These are phyloP conservation scores for Antheraea pernyi DNA, from an alignment of 1,140 invertebrate species.

Conservation along the genomic window DNA sequence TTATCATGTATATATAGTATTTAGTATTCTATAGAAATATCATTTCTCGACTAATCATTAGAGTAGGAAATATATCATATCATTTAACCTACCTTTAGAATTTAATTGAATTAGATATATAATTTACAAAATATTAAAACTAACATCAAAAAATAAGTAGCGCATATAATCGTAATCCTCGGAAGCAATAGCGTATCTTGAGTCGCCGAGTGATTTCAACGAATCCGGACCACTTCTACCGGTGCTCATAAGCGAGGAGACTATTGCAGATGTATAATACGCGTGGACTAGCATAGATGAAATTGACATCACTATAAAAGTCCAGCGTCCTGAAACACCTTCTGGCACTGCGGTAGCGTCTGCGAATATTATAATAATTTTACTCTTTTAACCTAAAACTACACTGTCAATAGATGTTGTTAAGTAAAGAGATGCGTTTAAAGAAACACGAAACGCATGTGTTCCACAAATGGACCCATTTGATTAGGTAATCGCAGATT, in stretches of 20 bases:
- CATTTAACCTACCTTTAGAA: too few species aligned
- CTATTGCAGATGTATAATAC: constrained; percentile 63
- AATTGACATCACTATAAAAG: constrained; percentile 50
- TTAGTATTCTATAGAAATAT: too few species aligned
- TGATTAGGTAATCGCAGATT: too few species aligned
- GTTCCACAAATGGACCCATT: too few species aligned
- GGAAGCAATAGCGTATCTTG: constrained; percentile 51
- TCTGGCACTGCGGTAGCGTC: constrained; percentile 58
- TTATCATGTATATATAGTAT: too few species aligned
- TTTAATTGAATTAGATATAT: background rate
- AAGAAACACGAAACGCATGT: too few species aligned
- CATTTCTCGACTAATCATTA: too few species aligned
- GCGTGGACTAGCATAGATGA: constrained; percentile 63
- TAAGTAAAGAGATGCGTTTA: too few species aligned
- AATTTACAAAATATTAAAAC: constrained; percentile 20
- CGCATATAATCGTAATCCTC: constrained; percentile 63
- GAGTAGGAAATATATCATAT: too few species aligned
- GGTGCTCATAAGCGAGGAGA: constrained; percentile 57
- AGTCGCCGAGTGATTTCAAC: constrained; percentile 47
- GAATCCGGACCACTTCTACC: constrained; percentile 52
- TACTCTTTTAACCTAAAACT: too few species aligned
- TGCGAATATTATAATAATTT: constrained; percentile 14
- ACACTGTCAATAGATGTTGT: too few species aligned
- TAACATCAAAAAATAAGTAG: constrained; percentile 57
- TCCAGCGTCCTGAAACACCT: constrained; percentile 49